phyloP scores from a whole-genome alignment of 2,797 vertebrate species.

The Danio choprae region DNA sequence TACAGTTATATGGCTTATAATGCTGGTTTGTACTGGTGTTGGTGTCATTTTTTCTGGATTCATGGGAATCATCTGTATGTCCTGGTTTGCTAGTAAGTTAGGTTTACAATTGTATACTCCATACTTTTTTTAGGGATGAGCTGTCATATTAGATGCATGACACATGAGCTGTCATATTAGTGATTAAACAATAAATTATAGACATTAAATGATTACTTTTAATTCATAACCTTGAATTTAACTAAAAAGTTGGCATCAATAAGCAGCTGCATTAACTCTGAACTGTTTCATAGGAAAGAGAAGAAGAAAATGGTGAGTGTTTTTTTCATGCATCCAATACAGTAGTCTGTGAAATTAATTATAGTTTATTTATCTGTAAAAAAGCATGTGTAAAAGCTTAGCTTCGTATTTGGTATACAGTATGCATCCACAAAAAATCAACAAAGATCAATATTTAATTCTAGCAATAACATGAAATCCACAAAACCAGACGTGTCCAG shows the following conservation, averaged over 20 bases:
- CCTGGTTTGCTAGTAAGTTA: neutral
- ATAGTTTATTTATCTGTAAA: neutral
- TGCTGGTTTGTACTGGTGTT: neutral
- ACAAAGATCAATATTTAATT: neutral
- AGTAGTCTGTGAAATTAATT: neutral
- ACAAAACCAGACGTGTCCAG: neutral
- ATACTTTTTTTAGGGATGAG: neutral
- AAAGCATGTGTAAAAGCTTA: neutral
- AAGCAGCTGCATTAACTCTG: neutral
- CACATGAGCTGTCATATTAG: too few relatives aligned
- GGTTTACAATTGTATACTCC: too few relatives aligned
- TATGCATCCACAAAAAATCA: neutral
- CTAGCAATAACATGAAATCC: neutral
- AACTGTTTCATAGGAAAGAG: slow-evolving; percentile 15
- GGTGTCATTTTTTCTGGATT: neutral
- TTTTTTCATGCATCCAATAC: neutral
- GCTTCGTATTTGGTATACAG: neutral
- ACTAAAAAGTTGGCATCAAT: too few relatives aligned
- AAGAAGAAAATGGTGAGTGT: neutral
- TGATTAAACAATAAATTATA: too few relatives aligned
- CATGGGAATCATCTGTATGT: neutral
- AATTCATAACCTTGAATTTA: too few relatives aligned
- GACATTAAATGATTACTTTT: too few relatives aligned
- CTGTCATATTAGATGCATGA: too few relatives aligned
- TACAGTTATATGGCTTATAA: too few relatives aligned